Conservation (phyloP, 2,797 vertebrate genomes). For the Danio albolineatus region DNA sequence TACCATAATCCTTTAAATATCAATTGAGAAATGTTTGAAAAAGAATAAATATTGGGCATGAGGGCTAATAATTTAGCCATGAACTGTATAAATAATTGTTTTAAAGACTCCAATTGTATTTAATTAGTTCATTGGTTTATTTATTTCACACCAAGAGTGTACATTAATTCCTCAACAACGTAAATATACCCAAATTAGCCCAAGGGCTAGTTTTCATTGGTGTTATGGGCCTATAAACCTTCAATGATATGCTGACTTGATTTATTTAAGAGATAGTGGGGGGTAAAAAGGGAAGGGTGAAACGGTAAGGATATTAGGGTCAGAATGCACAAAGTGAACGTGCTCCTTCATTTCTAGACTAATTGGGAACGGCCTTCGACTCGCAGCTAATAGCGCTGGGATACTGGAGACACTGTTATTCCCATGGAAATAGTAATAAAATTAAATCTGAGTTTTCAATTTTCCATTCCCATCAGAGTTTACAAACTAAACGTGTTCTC, state of each 20-base stretch:
- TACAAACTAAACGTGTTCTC: slow-evolving; percentile 76
- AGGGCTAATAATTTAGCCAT: no score
- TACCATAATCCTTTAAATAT: no score
- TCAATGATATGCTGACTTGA: neutral
- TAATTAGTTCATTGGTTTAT: no score
- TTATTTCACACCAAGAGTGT: no score
- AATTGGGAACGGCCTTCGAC: slow-evolving; percentile 82
- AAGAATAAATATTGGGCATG: no score
- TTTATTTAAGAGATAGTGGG: slow-evolving; percentile 44
- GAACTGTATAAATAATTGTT: no score
- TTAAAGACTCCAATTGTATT: no score
- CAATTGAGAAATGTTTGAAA: no score
- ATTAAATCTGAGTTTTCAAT: slow-evolving; percentile 86
- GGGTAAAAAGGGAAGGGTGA: neutral
- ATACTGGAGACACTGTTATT: slow-evolving; percentile 74
- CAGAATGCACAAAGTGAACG: slow-evolving; percentile 74
- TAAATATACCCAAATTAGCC: no score
- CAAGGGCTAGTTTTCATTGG: no score
- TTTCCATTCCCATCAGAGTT: slow-evolving; percentile 78
- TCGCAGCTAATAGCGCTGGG: slow-evolving; percentile 77
- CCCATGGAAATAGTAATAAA: slow-evolving; percentile 81
- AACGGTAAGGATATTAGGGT: slow-evolving; percentile 68
- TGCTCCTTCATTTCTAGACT: slow-evolving; percentile 71
- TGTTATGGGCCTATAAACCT: no score
- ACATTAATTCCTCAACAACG: no score